Evolutionary conservation across 2,888 invertebrate species (phyloP), one percentile per base, ranked within the genome.

Genomic region (Latrodectus elegans): DNA sequence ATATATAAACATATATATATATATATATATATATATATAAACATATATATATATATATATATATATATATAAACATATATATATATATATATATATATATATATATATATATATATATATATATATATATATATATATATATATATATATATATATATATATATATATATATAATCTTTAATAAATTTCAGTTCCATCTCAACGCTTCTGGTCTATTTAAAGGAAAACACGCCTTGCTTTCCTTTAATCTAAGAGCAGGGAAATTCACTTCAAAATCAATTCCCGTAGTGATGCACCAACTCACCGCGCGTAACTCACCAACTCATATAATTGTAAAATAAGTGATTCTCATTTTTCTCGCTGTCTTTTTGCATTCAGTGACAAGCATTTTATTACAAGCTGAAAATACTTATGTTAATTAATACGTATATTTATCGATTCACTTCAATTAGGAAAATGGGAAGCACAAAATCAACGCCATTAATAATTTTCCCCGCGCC

Each of bases 351-450:
- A 38, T 70, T 38, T 38, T 38, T 52, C 65, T 74, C 78, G 26
- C 68, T 55, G 73, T 81, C 73, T 60, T 77, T 55, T 76, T 76
- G 75, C 72, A 71, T 72, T 72, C 72, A 87, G 72, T 88, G 87
- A 88, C 83, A 79, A 83, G 82, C 87, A 88, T 88, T 88, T 88
- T 88, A 88, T 88, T 88, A 88, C 74, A 60, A 60, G 83, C 78
- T 83, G 78, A 52, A 79, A 83, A 88, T 83, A 88, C 83, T 88
- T 88, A 82, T 78, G 87, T 88, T 88, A 88, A 88, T 88, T 88
- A 88, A 88, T 88, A 88, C 87, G 82, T 73, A 78, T 82, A 74
- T 83, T 77, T 81, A 87, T 87, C 86, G 86, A 87, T 87, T 38
- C 81, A 72, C 77, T 76, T 87, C 81, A 87, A 87, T 87, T 87